Conservation (phyloP, 2,797 vertebrate genomes). For the Aselliscus stoliczkanus region DNA sequence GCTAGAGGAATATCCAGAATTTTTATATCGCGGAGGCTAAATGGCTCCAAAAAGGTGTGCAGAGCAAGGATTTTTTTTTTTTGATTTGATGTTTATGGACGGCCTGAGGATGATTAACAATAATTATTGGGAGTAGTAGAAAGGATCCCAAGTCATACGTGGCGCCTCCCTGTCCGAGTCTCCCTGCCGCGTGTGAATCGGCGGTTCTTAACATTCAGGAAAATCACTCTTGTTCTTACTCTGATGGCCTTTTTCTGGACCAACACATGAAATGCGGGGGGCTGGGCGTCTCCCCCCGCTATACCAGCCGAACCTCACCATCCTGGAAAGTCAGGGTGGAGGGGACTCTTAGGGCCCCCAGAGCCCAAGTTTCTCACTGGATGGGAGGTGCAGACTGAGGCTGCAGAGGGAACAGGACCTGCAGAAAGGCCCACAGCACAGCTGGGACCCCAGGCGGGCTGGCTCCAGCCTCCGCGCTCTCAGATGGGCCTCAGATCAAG, state of each 20-base stretch:
- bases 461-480: accelerated
- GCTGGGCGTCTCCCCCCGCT: not conserved
- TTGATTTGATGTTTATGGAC: not conserved
- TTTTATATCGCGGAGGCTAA: not conserved
- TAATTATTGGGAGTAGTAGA: not conserved
- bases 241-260: not conserved
- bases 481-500: accelerated
- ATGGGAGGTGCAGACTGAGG: not conserved
- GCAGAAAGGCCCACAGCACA: not conserved
- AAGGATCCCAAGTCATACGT: not conserved
- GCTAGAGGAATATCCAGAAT: not conserved
- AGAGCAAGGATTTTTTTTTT: not conserved
- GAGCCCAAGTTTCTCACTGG: not conserved
- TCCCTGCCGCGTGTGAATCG: not conserved
- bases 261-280: accelerated
- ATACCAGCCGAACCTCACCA: accelerated
- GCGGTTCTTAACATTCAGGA: not conserved
- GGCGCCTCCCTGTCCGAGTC: not conserved
- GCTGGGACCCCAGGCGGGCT: not conserved
- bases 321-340: not conserved
- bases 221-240: not conserved
- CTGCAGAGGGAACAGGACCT: not conserved
- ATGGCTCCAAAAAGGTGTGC: not conserved
- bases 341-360: accelerated
- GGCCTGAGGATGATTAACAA: not conserved